phyloP scores from a whole-genome alignment of 2,888 invertebrate species.

The Cephus pulcher region DNA sequence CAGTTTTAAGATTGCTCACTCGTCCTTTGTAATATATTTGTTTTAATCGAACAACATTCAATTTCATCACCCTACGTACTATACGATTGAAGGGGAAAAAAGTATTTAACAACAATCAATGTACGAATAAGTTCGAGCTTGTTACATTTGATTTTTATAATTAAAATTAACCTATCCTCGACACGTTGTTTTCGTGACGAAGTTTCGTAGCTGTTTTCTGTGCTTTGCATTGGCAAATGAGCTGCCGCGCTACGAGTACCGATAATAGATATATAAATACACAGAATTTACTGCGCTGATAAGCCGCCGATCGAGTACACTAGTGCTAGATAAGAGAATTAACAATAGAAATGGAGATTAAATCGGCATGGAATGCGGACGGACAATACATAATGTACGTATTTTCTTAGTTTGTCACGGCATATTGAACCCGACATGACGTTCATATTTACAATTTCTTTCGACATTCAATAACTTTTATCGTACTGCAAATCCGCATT shows the following conservation, averaged over 20 bases:
- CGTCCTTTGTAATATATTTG: not conserved
- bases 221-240: not conserved
- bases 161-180: not conserved
- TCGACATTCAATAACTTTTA: not conserved
- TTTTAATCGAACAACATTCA: not conserved
- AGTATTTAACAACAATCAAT: not conserved
- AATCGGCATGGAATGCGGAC: not conserved
- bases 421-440: not conserved
- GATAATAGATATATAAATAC: not conserved
- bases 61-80: not conserved
- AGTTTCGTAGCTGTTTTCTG: not conserved
- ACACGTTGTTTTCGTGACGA: not conserved
- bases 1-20: not conserved
- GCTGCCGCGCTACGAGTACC: not conserved
- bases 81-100: not conserved
- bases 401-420: not conserved
- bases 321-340: not conserved
- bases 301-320: not conserved
- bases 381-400: not conserved
- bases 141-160: not conserved
- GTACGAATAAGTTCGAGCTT: not conserved
- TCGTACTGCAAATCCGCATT: not conserved
- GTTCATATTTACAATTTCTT: not conserved
- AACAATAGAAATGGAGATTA: not conserved
- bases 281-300: not conserved